Evolutionary conservation across 2,113 vertebrate species (phyloP).

Genomic region (Aptenodytes patagonicus): DNA sequence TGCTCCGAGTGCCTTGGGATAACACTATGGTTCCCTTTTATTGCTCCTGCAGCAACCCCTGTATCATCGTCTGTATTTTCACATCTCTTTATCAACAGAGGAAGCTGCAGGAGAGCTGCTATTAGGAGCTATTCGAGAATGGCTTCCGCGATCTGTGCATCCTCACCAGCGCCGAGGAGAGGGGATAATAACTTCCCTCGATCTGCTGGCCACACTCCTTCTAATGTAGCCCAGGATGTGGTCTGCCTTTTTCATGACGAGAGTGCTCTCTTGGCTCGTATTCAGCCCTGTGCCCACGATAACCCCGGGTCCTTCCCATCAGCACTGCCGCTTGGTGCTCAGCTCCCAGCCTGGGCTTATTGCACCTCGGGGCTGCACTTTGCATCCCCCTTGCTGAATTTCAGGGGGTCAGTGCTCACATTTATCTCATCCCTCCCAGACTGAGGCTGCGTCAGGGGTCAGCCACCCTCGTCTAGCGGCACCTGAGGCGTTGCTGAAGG

Average conservation of each 20-base stretch:
- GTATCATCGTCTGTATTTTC: not conserved
- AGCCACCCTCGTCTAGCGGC: accelerated
- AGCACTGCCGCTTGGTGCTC: accelerated
- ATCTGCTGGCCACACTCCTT: not conserved
- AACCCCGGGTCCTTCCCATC: not conserved
- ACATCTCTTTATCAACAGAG: not conserved
- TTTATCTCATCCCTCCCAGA: not conserved
- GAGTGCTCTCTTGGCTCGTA: conserved; percentile 42
- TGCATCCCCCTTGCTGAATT: not conserved
- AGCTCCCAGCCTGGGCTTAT: not conserved
- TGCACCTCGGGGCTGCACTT: not conserved
- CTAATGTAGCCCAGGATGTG: conserved; percentile 52
- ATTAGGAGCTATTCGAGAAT: not conserved
- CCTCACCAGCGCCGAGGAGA: not conserved
- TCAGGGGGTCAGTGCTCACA: not conserved
- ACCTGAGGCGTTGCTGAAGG: not conserved
- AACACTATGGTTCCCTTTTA: not conserved
- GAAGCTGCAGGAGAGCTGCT: not conserved
- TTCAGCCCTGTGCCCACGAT: not conserved
- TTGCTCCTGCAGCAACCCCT: not conserved
- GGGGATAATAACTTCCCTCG: not conserved
- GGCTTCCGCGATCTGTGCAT: not conserved
- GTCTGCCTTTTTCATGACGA: not conserved
- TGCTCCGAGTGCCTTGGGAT: not conserved
- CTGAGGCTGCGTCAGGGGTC: not conserved